Conservation (phyloP, 2,113 vertebrate genomes). For the Vanacampus margaritifer region DNA sequence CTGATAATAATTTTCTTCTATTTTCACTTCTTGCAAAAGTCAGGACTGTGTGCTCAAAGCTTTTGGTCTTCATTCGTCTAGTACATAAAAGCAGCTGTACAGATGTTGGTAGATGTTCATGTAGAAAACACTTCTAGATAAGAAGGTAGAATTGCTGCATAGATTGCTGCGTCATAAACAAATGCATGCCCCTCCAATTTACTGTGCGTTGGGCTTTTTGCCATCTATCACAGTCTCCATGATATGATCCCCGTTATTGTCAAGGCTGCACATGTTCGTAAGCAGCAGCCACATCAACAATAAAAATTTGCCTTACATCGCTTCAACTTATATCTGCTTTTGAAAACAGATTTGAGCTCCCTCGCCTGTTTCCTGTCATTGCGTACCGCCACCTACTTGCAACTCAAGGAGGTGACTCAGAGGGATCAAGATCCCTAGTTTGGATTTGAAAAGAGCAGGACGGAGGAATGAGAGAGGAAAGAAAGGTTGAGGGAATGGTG, state of each 20-base stretch:
- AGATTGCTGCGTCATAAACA: conserved; percentile 15
- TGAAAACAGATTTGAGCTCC: conserved; percentile 31
- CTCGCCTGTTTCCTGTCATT: conserved; percentile 31
- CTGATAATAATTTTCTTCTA: too few relatives aligned
- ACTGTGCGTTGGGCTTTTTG: conserved; percentile 1
- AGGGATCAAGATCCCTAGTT: conserved; percentile 50
- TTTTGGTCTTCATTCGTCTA: not conserved
- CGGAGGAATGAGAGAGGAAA: conserved; percentile 36
- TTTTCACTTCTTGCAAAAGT: too few relatives aligned
- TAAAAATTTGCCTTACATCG: conserved; percentile 25
- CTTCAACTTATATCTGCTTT: conserved; percentile 27
- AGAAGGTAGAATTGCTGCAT: conserved; percentile 35
- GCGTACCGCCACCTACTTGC: conserved; percentile 29
- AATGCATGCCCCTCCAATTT: conserved; percentile 8
- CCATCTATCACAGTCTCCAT: conserved; percentile 5
- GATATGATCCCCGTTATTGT: not conserved
- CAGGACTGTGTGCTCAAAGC: not conserved
- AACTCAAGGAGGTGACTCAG: conserved; percentile 40
- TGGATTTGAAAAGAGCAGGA: conserved; percentile 47
- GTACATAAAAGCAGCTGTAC: not conserved
- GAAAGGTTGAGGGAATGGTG: conserved; percentile 1
- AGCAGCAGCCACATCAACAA: conserved; percentile 24
- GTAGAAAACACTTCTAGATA: conserved; percentile 34
- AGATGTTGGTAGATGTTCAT: not conserved
- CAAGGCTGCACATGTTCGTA: not conserved